These are phyloP conservation scores for Drosophila bocqueti DNA, from an alignment of 1,140 invertebrate species.

Conservation along the genomic window DNA sequence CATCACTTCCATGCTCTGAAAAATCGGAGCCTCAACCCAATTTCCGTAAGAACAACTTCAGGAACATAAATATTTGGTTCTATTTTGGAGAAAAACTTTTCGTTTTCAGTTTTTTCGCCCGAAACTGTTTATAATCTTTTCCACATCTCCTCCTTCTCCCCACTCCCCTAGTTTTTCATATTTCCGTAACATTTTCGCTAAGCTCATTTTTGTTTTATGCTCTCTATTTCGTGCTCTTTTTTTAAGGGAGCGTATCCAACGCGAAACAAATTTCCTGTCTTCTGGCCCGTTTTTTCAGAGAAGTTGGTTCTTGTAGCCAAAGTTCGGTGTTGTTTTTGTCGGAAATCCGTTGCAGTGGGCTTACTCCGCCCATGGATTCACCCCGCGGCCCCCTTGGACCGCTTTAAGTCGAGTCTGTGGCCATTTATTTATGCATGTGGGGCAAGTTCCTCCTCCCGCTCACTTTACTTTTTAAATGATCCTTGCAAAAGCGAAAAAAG, in stretches of 20 bases:
- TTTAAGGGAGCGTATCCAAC: slow-evolving; percentile 31
- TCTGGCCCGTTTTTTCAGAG: slow-evolving; percentile 20
- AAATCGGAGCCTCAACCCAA: background rate
- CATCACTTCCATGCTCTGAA: background rate
- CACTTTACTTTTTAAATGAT: slow-evolving; percentile 52
- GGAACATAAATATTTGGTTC: slow-evolving; percentile 23
- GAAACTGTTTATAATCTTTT: slow-evolving; percentile 25
- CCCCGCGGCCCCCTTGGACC: slow-evolving; percentile 17
- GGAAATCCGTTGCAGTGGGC: slow-evolving; percentile 53
- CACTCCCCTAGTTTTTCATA: slow-evolving; percentile 28
- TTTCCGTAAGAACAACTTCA: slow-evolving; percentile 3
- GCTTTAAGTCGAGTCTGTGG: slow-evolving; percentile 53
- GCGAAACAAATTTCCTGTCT: slow-evolving; percentile 61
- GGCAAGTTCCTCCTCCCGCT: slow-evolving; percentile 40
- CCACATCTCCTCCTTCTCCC: background rate
- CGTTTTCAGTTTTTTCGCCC: slow-evolving; percentile 22
- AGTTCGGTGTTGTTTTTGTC: slow-evolving; percentile 27
- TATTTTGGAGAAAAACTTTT: slow-evolving; percentile 30
- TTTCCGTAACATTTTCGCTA: slow-evolving; percentile 50
- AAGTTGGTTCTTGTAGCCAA: slow-evolving; percentile 41
- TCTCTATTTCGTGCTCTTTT: slow-evolving; percentile 13
- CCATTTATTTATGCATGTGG: slow-evolving; percentile 65
- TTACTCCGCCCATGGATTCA: slow-evolving; percentile 14
- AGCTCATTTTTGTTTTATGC: slow-evolving; percentile 45
- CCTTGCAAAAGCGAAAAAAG: slow-evolving; percentile 23